Evolutionary conservation across 2,888 invertebrate genomes (phyloP), one percentile per base, ranked within the genome.

Genomic region (Podotricha telesiphe): DNA sequence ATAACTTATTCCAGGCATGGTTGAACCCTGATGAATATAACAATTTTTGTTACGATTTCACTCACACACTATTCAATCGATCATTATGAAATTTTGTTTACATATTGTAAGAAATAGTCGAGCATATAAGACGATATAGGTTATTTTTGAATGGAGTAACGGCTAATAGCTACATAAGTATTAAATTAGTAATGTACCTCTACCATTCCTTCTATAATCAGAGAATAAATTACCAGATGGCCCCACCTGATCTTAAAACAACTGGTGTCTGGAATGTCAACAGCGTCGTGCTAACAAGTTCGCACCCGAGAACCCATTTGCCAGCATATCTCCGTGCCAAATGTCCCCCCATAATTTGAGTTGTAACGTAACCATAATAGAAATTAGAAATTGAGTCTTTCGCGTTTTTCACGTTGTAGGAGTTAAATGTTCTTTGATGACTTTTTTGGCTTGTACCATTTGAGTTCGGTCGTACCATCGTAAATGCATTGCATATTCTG

Each of bases 401-500:
- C n/a, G n/a, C n/a, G n/a, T n/a, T n/a, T n/a, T n/a, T n/a, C 93
- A 93, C 0, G 91, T 88, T 65, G 87, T 76, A 0, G 88, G 88
- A 75, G 91, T 88, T 68, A 70, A 81, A 71, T 87, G 83, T 0
- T 78, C 76, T 17, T 79, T 77, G 19, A 82, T 74, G 78, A 82
- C 86, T 85, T 84, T 86, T n/a, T 84, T 86, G 64, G 85, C 86
- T 76, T 86, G 86, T 7, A 95, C 95, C 94, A 96, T 95, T 79
- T 95, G 94, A 0, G 95, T 96, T 71, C 96, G 93, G n/a, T n/a
- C n/a, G n/a, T n/a, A n/a, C n/a, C 95, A 96, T 95, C 45, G 95
- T 95, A 79, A 96, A 96, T 15, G 96, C 96, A 82, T 95, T 95
- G 82, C 95, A 93, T 13, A 96, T 93, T 10, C 95, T 96, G 73